Conservation (phyloP, 2,888 invertebrate genomes). For the Leucophora obtusa region DNA sequence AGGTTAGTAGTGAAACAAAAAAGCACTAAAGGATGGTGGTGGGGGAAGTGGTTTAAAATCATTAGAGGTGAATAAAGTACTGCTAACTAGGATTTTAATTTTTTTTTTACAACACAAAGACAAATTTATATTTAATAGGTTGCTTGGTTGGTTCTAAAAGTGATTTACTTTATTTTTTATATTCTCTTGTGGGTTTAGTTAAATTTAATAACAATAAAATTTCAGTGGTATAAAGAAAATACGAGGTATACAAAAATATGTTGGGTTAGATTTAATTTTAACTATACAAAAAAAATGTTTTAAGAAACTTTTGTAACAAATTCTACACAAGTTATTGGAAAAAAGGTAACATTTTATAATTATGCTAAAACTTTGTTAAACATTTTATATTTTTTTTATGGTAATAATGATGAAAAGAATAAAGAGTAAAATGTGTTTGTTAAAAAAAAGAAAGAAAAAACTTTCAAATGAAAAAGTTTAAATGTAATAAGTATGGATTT, state of each 20-base stretch:
- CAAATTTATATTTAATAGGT: background rate
- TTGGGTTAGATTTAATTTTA: background rate
- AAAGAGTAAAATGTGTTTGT: background rate
- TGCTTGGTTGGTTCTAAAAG: background rate
- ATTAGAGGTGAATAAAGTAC: background rate
- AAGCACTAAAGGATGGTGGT: background rate
- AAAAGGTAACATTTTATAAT: background rate
- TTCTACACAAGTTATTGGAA: background rate
- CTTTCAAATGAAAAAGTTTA: background rate
- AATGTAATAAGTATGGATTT: background rate
- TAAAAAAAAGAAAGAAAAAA: background rate
- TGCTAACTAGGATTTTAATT: background rate
- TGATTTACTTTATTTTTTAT: background rate
- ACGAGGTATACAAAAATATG: background rate
- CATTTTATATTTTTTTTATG: slow-evolving; percentile 3
- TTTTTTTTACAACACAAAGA: background rate
- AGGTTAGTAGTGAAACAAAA: background rate
- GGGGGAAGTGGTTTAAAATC: background rate
- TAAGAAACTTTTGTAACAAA: background rate
- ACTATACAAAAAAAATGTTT: background rate
- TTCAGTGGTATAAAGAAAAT: background rate
- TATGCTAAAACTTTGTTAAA: slow-evolving; percentile 1
- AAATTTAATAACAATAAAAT: background rate
- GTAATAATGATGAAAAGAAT: background rate
- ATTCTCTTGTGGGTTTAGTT: background rate